Conservation (phyloP, 2,888 invertebrate species). For the Marasmarcha lunaedactyla region DNA sequence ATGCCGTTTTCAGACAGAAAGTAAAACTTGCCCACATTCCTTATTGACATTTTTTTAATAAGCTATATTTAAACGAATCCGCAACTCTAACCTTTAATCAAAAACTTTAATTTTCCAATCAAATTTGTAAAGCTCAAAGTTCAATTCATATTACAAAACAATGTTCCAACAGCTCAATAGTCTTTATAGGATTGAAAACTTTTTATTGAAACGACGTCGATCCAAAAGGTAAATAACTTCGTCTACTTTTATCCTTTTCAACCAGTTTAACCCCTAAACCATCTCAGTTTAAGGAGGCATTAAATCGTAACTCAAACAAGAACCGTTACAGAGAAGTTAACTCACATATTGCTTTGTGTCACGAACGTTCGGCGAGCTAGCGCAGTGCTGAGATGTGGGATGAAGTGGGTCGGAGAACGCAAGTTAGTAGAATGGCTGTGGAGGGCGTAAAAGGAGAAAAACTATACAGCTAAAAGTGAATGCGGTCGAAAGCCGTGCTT, state of each 20-base stretch:
- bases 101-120: too few relatives aligned
- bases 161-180: slow-evolving; percentile 32
- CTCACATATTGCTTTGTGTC: slow-evolving; percentile 71
- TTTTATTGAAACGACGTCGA: slow-evolving; percentile 48
- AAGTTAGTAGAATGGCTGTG: slow-evolving; percentile 54
- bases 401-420: slow-evolving; percentile 48
- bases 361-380: slow-evolving; percentile 62
- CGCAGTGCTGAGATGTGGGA: slow-evolving; percentile 42
- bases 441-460: slow-evolving; percentile 68
- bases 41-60: too few relatives aligned
- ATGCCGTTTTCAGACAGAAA: too few relatives aligned
- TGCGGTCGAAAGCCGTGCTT: slow-evolving; percentile 69
- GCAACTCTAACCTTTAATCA: too few relatives aligned
- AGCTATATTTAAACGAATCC: too few relatives aligned
- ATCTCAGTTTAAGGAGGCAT: slow-evolving; percentile 70
- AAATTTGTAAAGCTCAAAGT: too few relatives aligned
- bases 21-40: too few relatives aligned
- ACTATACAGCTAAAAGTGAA: slow-evolving; percentile 70
- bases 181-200: slow-evolving; percentile 49
- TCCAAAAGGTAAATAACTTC: slow-evolving; percentile 58
- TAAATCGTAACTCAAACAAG: slow-evolving; percentile 71
- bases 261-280: slow-evolving; percentile 67
- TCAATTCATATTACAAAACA: slow-evolving; percentile 20
- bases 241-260: slow-evolving; percentile 62
- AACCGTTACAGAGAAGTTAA: slow-evolving; percentile 68